Conservation (phyloP, 2,888 invertebrate genomes). For the Eupithecia centaureata region DNA sequence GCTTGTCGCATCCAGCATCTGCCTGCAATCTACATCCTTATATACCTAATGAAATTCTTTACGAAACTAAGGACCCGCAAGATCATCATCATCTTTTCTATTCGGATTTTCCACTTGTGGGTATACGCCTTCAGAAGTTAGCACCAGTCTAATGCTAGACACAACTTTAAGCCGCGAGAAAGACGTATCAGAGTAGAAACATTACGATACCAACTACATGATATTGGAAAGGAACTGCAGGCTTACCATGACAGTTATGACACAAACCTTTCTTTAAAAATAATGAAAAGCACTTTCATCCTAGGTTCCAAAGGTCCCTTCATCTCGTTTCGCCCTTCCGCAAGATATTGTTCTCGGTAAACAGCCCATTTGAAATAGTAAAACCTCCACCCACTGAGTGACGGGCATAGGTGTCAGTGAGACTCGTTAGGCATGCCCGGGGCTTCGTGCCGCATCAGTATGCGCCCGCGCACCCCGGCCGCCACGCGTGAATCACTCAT, state of each 20-base stretch:
- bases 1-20: too few species aligned
- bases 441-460: conserved; percentile 71
- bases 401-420: conserved; percentile 61
- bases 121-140: too few species aligned
- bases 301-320: too few species aligned
- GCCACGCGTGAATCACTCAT: conserved; percentile 78
- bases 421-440: conserved; percentile 69
- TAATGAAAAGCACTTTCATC: background rate
- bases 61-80: too few species aligned
- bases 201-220: background rate
- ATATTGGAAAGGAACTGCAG: background rate
- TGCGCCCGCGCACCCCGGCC: conserved; percentile 78
- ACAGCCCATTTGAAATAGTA: conserved; percentile 37
- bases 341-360: background rate
- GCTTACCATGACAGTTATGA: background rate
- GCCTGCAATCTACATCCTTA: too few species aligned
- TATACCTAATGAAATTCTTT: too few species aligned
- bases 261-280: background rate
- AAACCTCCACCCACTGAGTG: conserved; percentile 45
- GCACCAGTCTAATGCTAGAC: background rate
- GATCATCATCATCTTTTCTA: too few species aligned
- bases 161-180: background rate
- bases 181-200: background rate
- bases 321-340: background rate
- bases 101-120: too few species aligned